A percentile compares a stretch with the other conserved stretches of the same genome.
Conservation (phyloP, 2,888 invertebrate genomes). For the Brenthis hecate region DNA sequence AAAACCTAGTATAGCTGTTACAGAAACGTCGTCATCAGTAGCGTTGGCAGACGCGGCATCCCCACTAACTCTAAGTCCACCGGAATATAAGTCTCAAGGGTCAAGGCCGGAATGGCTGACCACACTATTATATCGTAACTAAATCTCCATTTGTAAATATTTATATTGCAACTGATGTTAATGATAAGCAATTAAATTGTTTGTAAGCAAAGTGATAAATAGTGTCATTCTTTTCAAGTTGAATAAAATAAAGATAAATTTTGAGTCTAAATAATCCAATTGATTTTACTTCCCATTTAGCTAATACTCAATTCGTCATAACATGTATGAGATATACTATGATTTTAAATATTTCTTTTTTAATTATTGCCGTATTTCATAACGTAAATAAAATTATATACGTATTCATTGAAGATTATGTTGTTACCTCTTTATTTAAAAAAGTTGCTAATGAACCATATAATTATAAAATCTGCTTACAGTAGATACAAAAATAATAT, state of each 20-base stretch:
- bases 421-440: too few relatives aligned
- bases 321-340: too few relatives aligned
- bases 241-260: conserved; percentile 61
- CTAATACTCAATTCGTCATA: too few relatives aligned
- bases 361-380: too few relatives aligned
- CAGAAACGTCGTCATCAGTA: conserved; percentile 73
- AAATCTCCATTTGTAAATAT: conserved; percentile 50
- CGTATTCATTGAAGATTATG: too few relatives aligned
- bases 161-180: conserved; percentile 68
- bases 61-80: conserved; percentile 68
- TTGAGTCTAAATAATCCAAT: conserved; percentile 39
- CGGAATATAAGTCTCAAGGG: conserved; percentile 70
- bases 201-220: conserved; percentile 66
- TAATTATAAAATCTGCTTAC: too few relatives aligned
- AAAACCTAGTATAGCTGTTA: conserved; percentile 78
- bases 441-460: too few relatives aligned
- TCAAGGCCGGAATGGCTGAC: conserved; percentile 73
- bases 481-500: not conserved
- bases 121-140: conserved; percentile 73
- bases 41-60: conserved; percentile 70
- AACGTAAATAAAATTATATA: too few relatives aligned
- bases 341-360: too few relatives aligned
- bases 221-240: conserved; percentile 71
- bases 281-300: not conserved
- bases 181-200: conserved; percentile 64